These are phyloP conservation scores for Mycetomoellerius zeteki DNA, from an alignment of 1,140 invertebrate species.

Conservation along the genomic window DNA sequence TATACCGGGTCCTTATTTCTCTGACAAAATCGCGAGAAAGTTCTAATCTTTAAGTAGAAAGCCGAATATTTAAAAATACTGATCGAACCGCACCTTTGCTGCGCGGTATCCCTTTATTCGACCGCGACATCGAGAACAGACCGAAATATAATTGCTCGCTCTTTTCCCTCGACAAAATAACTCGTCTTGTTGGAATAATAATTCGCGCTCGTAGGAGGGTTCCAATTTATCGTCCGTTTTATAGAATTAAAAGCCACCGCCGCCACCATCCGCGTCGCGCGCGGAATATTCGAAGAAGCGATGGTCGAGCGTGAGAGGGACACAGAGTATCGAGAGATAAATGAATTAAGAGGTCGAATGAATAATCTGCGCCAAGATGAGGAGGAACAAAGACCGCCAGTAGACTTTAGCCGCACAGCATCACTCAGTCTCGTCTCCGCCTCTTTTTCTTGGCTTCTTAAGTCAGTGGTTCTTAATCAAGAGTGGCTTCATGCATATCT, in stretches of 20 bases:
- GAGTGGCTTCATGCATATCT: neutral
- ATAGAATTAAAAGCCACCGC: slow-evolving; percentile 47
- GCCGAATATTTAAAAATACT: neutral
- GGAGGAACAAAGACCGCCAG: slow-evolving; percentile 52
- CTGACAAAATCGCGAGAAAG: neutral
- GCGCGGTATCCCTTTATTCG: neutral
- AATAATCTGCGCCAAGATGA: slow-evolving; percentile 70
- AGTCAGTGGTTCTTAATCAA: slow-evolving; percentile 51
- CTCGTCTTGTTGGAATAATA: slow-evolving; percentile 54
- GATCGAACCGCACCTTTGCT: neutral
- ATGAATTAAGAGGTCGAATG: slow-evolving; percentile 75
- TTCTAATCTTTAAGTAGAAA: slow-evolving; percentile 21
- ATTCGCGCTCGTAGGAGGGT: slow-evolving; percentile 1
- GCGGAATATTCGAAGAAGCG: slow-evolving; percentile 4
- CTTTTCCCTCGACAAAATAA: slow-evolving; percentile 20
- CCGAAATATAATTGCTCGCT: slow-evolving; percentile 47
- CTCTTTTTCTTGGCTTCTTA: neutral
- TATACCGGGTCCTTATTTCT: neutral
- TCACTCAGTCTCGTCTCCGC: slow-evolving; percentile 7
- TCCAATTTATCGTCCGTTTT: slow-evolving; percentile 51
- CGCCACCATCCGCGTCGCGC: neutral
- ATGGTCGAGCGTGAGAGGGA: slow-evolving; percentile 37
- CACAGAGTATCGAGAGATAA: slow-evolving; percentile 68
- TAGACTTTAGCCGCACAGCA: slow-evolving; percentile 69
- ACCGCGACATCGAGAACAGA: neutral